A percentile compares a stretch with the other conserved stretches of the same genome.
phyloP scores from a whole-genome alignment of 2,797 vertebrate genomes.

The Lerista edwardsae region DNA sequence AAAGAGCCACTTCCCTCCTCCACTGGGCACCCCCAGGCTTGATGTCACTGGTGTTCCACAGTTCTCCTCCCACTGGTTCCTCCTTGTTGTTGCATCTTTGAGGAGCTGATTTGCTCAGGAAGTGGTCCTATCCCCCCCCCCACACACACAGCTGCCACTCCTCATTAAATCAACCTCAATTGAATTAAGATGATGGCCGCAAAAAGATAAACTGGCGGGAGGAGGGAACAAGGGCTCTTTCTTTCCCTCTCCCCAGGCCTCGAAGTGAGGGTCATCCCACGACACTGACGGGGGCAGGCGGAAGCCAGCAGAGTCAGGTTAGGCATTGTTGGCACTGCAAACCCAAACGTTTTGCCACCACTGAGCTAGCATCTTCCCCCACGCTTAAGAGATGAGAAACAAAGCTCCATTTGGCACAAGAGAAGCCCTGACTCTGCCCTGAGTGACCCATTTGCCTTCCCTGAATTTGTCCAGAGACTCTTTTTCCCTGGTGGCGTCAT shows the following conservation, averaged over 20 bases:
- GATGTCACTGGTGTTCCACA: slow-evolving; percentile 28
- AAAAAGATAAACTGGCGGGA: fast-evolving
- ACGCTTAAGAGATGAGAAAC: no score
- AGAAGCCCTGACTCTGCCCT: no score
- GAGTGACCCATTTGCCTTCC: no score
- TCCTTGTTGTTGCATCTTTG: background rate
- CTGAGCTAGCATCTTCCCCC: no score
- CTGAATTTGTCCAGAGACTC: no score
- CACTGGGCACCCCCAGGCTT: background rate
- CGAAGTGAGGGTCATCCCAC: no score
- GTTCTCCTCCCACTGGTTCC: background rate
- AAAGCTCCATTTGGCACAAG: no score
- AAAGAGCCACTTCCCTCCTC: no score
- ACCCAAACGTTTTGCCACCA: no score
- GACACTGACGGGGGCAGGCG: background rate
- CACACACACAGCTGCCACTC: fast-evolving
- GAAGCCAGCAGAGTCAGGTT: no score
- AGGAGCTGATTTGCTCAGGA: background rate
- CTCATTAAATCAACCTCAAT: background rate
- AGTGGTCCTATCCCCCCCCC: background rate
- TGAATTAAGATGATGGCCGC: background rate
- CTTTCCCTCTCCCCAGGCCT: background rate
- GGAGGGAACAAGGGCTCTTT: background rate
- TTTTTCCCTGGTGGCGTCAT: no score
- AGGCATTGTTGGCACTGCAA: no score